These are phyloP conservation scores for Austrolebias charrua DNA, from an alignment of 2,797 vertebrate genomes.

Conservation along the genomic window DNA sequence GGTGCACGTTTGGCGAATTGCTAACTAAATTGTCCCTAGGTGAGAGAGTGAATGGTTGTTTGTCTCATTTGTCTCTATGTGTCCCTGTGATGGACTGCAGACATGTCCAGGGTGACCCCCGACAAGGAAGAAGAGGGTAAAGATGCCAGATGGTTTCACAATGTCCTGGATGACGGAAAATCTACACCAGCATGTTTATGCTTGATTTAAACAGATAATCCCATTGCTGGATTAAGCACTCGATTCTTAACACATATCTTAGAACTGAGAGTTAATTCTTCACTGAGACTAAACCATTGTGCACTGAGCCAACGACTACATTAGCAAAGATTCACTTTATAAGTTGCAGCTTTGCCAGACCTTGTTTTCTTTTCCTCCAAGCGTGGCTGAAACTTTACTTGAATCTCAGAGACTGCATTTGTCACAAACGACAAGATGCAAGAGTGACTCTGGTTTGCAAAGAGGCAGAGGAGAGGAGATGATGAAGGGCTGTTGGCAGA, in stretches of 20 bases:
- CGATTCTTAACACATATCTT: too few relatives aligned
- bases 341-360: conserved; percentile 16
- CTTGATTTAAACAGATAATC: neutral
- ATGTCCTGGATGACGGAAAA: too few relatives aligned
- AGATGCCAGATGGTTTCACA: too few relatives aligned
- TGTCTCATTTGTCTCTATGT: too few relatives aligned
- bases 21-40: too few relatives aligned
- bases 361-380: conserved; percentile 21
- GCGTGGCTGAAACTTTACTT: conserved; percentile 25
- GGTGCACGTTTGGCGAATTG: too few relatives aligned
- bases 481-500: conserved; percentile 47
- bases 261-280: neutral
- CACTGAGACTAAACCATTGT: neutral
- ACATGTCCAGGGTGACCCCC: too few relatives aligned
- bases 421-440: conserved; percentile 47
- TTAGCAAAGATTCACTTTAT: conserved; percentile 15
- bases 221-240: neutral
- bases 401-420: conserved; percentile 34
- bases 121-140: too few relatives aligned
- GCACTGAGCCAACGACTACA: conserved; percentile 2
- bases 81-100: too few relatives aligned
- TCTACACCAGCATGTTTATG: neutral
- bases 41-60: too few relatives aligned
- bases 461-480: conserved; percentile 36
- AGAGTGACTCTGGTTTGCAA: conserved; percentile 52